Conservation (phyloP, 2,797 vertebrate genomes). For the Danio jaintianensis region DNA sequence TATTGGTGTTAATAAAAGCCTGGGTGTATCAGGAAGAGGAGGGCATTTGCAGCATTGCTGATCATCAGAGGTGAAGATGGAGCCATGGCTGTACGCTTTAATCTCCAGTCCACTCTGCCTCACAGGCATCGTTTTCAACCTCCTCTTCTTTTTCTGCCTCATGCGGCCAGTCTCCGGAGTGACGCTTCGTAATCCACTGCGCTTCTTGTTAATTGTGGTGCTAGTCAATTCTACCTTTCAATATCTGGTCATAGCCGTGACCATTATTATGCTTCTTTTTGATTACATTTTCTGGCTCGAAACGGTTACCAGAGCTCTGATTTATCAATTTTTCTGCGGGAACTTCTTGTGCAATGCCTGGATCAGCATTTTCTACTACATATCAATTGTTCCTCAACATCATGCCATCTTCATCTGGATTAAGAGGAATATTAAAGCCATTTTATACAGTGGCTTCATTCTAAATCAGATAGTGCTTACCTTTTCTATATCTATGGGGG, state of each 20-base stretch:
- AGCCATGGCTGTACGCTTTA: slow-evolving; percentile 9
- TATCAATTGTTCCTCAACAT: slow-evolving; percentile 56
- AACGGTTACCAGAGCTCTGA: slow-evolving; percentile 10
- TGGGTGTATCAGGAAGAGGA: slow-evolving; percentile 24
- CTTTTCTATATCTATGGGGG: slow-evolving; percentile 28
- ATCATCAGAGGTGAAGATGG: slow-evolving; percentile 15
- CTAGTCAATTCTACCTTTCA: slow-evolving; percentile 50
- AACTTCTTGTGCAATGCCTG: slow-evolving; percentile 55
- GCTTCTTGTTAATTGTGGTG: slow-evolving; percentile 40
- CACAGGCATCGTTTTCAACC: slow-evolving; percentile 4
- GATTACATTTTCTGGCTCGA: slow-evolving; percentile 36
- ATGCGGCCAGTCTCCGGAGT: slow-evolving; percentile 31
- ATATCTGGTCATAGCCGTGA: slow-evolving; percentile 18
- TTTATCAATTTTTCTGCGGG: slow-evolving; percentile 39
- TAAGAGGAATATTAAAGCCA: slow-evolving; percentile 41
- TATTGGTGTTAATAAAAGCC: slow-evolving; percentile 18
- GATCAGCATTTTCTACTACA: slow-evolving; percentile 61
- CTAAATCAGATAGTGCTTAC: slow-evolving; percentile 51
- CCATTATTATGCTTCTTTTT: slow-evolving; percentile 12
- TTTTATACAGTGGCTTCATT: slow-evolving; percentile 41
- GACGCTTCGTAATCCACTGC: slow-evolving; percentile 43
- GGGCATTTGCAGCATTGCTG: neutral
- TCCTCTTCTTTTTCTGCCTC: slow-evolving; percentile 49
- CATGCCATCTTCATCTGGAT: slow-evolving; percentile 34
- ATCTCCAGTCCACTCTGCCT: slow-evolving; percentile 42